phyloP scores from a whole-genome alignment of 2,113 vertebrate species.

The Crypturellus undulatus region DNA sequence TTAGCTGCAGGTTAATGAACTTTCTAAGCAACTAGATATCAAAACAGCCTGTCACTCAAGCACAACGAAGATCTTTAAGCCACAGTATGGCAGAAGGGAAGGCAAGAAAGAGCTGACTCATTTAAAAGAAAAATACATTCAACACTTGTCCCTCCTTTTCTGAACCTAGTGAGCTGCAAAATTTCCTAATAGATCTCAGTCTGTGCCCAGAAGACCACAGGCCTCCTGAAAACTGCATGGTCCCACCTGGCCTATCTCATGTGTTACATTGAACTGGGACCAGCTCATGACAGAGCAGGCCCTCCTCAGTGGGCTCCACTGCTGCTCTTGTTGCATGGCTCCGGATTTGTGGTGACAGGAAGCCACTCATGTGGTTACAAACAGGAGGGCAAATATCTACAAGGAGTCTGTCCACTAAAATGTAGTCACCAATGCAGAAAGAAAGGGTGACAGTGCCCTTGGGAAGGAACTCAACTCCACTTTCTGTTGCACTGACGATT shows the following conservation, averaged over 20 bases:
- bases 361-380: neutral
- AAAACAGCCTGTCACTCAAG: constrained; percentile 65
- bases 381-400: neutral
- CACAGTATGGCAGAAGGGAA: neutral
- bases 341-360: neutral
- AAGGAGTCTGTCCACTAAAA: neutral
- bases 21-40: constrained; percentile 33
- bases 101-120: constrained; percentile 25
- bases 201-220: neutral
- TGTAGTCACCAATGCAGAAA: neutral
- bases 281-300: neutral
- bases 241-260: neutral
- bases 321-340: neutral
- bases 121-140: neutral
- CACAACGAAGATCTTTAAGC: constrained; percentile 47
- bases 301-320: accelerated
- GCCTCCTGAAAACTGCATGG: neutral
- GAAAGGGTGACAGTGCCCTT: neutral
- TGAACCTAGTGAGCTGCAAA: neutral
- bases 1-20: constrained; percentile 56
- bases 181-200: neutral
- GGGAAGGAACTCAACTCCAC: neutral
- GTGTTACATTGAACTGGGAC: neutral
- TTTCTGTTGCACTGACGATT: neutral
- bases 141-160: neutral